These are phyloP conservation scores for Ictalurus furcatus DNA, from an alignment of 2,113 vertebrate genomes.

Conservation along the genomic window DNA sequence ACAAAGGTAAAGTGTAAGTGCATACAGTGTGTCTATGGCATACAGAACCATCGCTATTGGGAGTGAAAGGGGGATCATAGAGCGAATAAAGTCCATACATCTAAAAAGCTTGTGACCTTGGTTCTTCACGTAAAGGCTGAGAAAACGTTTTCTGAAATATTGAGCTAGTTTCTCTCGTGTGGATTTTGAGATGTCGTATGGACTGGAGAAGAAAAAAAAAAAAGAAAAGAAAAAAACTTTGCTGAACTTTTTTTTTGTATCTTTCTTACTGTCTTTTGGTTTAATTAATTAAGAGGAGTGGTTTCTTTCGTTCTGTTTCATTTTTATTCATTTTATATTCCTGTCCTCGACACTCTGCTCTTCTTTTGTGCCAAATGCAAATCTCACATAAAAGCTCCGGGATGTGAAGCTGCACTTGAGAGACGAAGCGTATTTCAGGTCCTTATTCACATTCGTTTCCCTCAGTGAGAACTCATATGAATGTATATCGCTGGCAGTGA, in stretches of 20 bases:
- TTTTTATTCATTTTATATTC: constrained; percentile 32
- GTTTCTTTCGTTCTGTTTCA: neutral
- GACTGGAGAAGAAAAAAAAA: neutral
- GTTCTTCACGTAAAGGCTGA: neutral
- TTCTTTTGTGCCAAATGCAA: neutral
- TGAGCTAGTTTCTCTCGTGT: neutral
- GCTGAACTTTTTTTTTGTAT: neutral
- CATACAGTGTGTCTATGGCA: neutral
- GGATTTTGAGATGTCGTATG: neutral
- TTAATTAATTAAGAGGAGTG: neutral
- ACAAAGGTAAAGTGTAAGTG: neutral
- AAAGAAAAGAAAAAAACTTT: neutral
- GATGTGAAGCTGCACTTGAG: neutral
- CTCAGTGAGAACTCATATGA: neutral
- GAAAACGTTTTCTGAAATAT: neutral
- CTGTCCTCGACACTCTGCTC: neutral
- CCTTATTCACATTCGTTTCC: neutral
- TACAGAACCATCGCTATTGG: neutral
- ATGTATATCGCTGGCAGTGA: neutral
- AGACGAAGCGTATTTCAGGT: neutral
- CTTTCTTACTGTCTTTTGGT: neutral
- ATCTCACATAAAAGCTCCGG: neutral
- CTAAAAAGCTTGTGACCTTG: neutral
- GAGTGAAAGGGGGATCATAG: neutral
- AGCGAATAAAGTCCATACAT: neutral